These are phyloP conservation scores for Acanthosepion esculentum DNA, from an alignment of 2,888 invertebrate species.

Conservation along the genomic window DNA sequence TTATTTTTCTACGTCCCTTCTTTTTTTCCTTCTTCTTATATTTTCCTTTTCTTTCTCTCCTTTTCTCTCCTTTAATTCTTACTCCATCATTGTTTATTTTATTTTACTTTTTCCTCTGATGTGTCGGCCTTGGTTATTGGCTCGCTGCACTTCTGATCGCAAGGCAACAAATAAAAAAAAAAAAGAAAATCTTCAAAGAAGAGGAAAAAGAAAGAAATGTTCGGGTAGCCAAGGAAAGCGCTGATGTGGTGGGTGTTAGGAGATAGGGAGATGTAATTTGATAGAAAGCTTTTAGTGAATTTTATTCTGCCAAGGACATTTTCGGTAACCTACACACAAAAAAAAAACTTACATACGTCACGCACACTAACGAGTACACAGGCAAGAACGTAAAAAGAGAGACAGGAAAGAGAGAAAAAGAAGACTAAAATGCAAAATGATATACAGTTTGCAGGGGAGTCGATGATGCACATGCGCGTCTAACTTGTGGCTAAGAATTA, in stretches of 20 bases:
- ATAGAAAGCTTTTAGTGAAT: conserved; percentile 33
- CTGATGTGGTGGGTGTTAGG: neutral
- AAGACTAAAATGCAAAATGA: no score
- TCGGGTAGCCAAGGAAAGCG: neutral
- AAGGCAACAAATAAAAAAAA: neutral
- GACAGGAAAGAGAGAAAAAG: neutral
- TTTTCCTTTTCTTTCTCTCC: neutral
- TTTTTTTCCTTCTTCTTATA: neutral
- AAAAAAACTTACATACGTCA: neutral
- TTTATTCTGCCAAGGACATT: conserved; percentile 33
- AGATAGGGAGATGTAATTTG: neutral
- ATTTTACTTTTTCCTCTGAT: no score
- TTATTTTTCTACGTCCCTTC: neutral
- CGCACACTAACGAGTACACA: neutral
- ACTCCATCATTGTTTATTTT: no score
- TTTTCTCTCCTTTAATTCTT: no score
- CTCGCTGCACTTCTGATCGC: no score
- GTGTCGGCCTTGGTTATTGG: no score
- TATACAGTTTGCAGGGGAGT: no score
- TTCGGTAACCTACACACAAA: conserved; percentile 21
- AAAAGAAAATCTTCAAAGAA: neutral
- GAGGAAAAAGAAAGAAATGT: neutral
- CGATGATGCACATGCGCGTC: no score
- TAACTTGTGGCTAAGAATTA: no score
- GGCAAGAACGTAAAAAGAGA: neutral